A percentile compares a stretch with the other conserved stretches of the same genome.
phyloP scores from a whole-genome alignment of 2,888 invertebrate species.

The Nephrocerus scutellatus region DNA sequence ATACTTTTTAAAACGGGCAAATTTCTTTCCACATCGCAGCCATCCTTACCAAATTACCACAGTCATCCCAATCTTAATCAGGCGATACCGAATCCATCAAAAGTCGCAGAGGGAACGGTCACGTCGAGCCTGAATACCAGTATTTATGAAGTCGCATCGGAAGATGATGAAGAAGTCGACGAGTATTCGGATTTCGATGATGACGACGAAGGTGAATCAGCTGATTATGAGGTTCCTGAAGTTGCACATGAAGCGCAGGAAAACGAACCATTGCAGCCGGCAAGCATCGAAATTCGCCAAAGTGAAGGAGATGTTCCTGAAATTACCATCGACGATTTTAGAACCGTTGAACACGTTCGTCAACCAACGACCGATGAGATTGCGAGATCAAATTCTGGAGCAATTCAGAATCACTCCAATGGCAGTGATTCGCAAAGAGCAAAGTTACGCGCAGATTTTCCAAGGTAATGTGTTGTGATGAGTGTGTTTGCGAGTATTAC shows the following conservation, averaged over 20 bases:
- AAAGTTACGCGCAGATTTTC: conserved; percentile 28
- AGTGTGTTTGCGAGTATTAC: too few species aligned
- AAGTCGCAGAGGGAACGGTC: conserved; percentile 3
- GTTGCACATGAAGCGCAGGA: conserved; percentile 29
- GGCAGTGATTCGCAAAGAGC: neutral
- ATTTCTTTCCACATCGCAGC: conserved; percentile 20
- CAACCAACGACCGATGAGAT: conserved; percentile 27
- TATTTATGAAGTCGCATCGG: conserved; percentile 41
- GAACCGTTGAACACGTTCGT: conserved; percentile 16
- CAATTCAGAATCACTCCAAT: neutral
- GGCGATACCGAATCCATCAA: neutral
- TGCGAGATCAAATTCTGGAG: too few species aligned
- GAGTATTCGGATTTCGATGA: conserved; percentile 27
- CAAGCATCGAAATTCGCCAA: conserved; percentile 3
- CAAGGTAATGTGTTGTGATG: too few species aligned
- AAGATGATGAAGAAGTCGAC: conserved; percentile 42
- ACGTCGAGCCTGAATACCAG: conserved; percentile 20
- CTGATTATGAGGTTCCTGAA: conserved; percentile 18
- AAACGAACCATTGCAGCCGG: conserved; percentile 21
- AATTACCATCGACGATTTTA: conserved; percentile 15
- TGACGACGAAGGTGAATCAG: conserved; percentile 16
- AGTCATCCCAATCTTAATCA: conserved; percentile 19
- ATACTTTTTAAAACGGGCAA: conserved; percentile 25
- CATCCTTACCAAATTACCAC: conserved; percentile 28
- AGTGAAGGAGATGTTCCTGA: conserved; percentile 3